Evolutionary conservation across 1,140 invertebrate genomes (phyloP).

Genomic region (Drosophila sulfurigaster): DNA sequence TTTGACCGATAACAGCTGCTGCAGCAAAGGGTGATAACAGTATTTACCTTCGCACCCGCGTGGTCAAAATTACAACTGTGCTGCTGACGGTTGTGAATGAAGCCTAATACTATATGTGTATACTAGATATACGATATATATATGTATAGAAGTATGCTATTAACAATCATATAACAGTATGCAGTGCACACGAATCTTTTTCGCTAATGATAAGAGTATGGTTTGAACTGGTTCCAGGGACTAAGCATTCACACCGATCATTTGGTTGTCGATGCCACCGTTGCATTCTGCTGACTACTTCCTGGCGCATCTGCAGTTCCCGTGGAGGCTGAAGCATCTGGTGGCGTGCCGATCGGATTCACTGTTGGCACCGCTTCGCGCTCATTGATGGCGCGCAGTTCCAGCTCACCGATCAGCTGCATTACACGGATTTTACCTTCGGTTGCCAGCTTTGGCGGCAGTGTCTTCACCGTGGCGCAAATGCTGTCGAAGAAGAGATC

Average conservation of each 20-base stretch:
- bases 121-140: not conserved
- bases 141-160: constrained; percentile 1
- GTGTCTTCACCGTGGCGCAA: constrained; percentile 66
- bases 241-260: constrained; percentile 9
- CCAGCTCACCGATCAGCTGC: constrained; percentile 75
- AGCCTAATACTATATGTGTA: constrained; percentile 9
- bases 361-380: constrained; percentile 44
- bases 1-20: constrained; percentile 19
- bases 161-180: constrained; percentile 25
- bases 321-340: constrained; percentile 19
- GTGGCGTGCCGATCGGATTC: not conserved
- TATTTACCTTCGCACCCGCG: not conserved
- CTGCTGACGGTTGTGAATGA: constrained; percentile 23
- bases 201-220: constrained; percentile 29
- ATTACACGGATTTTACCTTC: constrained; percentile 78
- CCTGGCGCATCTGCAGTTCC: constrained; percentile 32
- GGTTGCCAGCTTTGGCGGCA: constrained; percentile 76
- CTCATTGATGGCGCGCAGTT: constrained; percentile 71
- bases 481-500: constrained; percentile 82
- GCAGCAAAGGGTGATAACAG: constrained; percentile 22
- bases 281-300: constrained; percentile 68
- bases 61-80: constrained; percentile 6
- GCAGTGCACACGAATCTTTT: not conserved
- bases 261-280: constrained; percentile 73
- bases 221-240: constrained; percentile 37